These are phyloP conservation scores for Zootermopsis nevadensis DNA, from an alignment of 2,888 invertebrate species.

Conservation along the genomic window DNA sequence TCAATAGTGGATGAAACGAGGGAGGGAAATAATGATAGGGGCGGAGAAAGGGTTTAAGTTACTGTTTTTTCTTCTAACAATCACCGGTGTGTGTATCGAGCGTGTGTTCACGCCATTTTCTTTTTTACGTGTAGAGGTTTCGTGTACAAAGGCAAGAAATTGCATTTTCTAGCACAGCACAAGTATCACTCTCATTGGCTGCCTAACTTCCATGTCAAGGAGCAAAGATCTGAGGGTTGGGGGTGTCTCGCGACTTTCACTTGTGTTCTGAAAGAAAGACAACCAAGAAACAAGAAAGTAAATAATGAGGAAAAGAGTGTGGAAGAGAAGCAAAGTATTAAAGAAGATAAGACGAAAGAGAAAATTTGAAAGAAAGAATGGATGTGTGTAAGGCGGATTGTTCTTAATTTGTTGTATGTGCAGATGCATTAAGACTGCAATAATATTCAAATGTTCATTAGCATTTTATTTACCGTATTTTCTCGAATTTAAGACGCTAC, in stretches of 20 bases:
- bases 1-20: background rate
- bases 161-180: background rate
- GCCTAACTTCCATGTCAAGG: constrained; percentile 7
- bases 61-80: constrained; percentile 24
- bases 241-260: background rate
- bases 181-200: constrained; percentile 1
- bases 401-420: too few species aligned
- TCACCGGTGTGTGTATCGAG: background rate
- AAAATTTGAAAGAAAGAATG: too few species aligned
- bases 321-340: too few species aligned
- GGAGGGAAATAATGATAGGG: background rate
- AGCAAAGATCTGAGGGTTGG: background rate
- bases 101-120: constrained; percentile 30
- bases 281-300: too few species aligned
- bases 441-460: too few species aligned
- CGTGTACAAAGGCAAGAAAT: constrained; percentile 16
- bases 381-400: too few species aligned
- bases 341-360: too few species aligned
- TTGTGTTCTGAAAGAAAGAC: too few species aligned
- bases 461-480: too few species aligned
- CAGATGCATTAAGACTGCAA: too few species aligned
- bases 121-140: constrained; percentile 21
- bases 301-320: too few species aligned
- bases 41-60: constrained; percentile 5
- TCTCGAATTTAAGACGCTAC: too few species aligned